phyloP scores from a whole-genome alignment of 2,797 vertebrate species.

The Falco novaeseelandiae region DNA sequence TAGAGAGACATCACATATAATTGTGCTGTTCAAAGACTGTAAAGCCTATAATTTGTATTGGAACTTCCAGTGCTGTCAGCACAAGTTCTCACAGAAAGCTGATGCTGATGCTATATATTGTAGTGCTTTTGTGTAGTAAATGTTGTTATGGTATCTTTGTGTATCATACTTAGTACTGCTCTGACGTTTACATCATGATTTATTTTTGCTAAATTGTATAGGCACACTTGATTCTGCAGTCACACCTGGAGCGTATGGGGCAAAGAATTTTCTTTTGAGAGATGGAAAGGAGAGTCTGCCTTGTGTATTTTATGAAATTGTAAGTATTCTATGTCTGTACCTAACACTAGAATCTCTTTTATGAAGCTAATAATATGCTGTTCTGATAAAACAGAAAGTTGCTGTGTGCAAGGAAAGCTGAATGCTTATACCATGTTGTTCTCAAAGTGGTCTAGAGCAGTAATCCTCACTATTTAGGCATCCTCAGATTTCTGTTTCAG shows the following conservation, averaged over 20 bases:
- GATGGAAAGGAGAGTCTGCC: conserved; percentile 85
- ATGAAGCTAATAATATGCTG: background rate
- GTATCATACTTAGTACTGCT: background rate
- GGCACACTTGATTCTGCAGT: conserved; percentile 94
- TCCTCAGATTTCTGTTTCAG: background rate
- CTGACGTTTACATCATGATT: background rate
- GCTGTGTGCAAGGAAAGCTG: background rate
- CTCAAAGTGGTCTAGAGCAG: background rate
- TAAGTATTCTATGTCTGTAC: conserved; percentile 76
- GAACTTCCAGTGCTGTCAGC: background rate
- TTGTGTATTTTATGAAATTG: conserved; percentile 94
- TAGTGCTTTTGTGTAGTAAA: background rate
- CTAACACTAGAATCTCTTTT: background rate
- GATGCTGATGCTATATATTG: background rate
- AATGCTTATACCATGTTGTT: background rate
- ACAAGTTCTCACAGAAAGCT: background rate
- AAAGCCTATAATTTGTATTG: background rate
- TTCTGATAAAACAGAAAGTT: background rate
- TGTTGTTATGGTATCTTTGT: background rate
- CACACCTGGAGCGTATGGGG: conserved; percentile 83
- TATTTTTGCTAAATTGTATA: conserved; percentile 52
- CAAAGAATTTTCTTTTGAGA: conserved; percentile 93
- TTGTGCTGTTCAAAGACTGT: background rate
- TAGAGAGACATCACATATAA: background rate
- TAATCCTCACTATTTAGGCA: background rate